A percentile compares a stretch with the other conserved stretches of the same genome.
Conservation (phyloP, 2,797 vertebrate species). For the Manis crassicaudata region DNA sequence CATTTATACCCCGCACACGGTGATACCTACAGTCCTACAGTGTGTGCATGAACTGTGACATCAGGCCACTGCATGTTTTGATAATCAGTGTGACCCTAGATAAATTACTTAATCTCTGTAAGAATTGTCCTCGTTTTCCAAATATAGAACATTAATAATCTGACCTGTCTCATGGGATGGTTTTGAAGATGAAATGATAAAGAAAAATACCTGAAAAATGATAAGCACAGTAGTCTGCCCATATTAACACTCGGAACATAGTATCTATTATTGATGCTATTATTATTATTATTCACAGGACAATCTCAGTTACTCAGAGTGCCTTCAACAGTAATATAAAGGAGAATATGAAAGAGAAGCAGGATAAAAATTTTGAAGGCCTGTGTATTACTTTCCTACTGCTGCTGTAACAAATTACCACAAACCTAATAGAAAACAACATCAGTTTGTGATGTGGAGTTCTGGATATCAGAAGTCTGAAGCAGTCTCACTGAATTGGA, state of each 20-base stretch:
- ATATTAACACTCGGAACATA: neutral
- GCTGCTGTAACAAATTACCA: neutral
- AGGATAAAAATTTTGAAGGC: neutral
- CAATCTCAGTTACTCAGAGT: neutral
- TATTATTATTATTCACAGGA: neutral
- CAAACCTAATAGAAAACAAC: neutral
- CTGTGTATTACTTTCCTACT: neutral
- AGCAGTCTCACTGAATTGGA: neutral
- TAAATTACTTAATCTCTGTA: neutral
- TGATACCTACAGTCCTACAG: neutral
- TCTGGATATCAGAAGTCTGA: neutral
- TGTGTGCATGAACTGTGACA: neutral
- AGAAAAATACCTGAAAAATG: neutral
- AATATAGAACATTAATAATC: neutral
- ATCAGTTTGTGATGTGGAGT: neutral
- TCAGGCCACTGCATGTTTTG: neutral
- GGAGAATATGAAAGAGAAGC: neutral
- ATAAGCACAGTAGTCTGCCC: no score
- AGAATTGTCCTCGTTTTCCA: conserved; percentile 23
- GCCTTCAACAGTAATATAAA: neutral
- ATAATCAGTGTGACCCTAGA: neutral
- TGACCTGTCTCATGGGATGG: neutral
- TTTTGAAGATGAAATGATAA: neutral
- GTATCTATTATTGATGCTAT: neutral
- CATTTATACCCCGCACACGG: no score